Evolutionary conservation across 2,888 invertebrate species (phyloP).

Genomic region (Limnephilus auricula): DNA sequence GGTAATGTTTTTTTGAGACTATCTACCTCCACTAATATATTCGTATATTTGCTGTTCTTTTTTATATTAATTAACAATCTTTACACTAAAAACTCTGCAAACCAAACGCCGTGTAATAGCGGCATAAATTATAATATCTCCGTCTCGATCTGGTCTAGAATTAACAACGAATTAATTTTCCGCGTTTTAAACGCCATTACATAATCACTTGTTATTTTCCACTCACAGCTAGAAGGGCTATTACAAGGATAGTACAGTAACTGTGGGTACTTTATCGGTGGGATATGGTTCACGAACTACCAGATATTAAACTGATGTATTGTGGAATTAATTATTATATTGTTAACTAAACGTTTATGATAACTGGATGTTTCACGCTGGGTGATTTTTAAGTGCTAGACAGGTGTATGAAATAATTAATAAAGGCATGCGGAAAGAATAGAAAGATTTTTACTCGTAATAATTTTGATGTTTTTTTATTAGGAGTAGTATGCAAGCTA

Average conservation of each 20-base stretch:
- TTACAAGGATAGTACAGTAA: too few species aligned
- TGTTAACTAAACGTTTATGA: conserved; percentile 11
- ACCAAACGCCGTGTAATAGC: not conserved
- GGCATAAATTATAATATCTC: not conserved
- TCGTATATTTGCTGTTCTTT: not conserved
- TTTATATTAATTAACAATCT: too few species aligned
- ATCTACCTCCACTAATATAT: not conserved
- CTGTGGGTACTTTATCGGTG: too few species aligned
- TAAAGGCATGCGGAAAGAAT: not conserved
- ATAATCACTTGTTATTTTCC: not conserved
- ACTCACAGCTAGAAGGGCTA: too few species aligned
- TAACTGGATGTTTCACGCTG: not conserved
- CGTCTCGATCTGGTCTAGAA: not conserved
- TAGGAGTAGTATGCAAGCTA: too few species aligned
- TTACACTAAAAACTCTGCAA: too few species aligned
- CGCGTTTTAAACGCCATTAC: not conserved
- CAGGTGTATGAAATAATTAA: too few species aligned
- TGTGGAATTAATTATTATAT: not conserved
- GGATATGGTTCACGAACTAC: too few species aligned
- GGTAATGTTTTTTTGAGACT: too few species aligned
- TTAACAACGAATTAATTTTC: conserved; percentile 30
- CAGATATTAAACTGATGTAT: not conserved
- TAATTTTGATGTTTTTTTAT: too few species aligned
- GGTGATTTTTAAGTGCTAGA: not conserved
- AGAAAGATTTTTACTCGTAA: too few species aligned